A percentile compares a stretch with the other conserved stretches of the same genome.
Conservation (phyloP, 1,140 invertebrate species). For the Lasioglossum baleicum region DNA sequence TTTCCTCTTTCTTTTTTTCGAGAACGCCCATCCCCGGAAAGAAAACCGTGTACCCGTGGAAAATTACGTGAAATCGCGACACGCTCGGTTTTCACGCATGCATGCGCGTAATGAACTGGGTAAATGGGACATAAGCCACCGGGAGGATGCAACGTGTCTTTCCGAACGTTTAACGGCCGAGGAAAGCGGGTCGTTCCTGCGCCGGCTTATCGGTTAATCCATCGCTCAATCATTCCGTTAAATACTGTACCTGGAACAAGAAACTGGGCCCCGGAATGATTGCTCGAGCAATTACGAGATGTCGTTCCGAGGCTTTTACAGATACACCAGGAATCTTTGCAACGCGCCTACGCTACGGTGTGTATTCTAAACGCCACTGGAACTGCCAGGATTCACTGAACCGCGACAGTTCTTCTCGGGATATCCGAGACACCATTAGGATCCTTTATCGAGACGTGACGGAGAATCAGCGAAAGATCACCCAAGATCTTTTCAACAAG, state of each 20-base stretch:
- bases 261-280: background rate
- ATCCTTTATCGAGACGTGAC: no score
- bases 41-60: background rate
- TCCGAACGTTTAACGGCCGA: background rate
- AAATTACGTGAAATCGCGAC: constrained; percentile 20
- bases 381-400: no score
- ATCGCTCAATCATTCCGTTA: background rate
- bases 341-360: no score
- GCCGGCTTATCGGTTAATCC: constrained; percentile 16
- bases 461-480: no score
- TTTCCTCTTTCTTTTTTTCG: background rate
- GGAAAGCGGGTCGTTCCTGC: constrained; percentile 34
- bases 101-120: constrained; percentile 30
- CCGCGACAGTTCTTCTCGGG: no score
- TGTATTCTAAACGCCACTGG: no score
- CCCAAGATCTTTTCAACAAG: no score
- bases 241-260: background rate
- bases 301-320: no score
- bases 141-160: background rate
- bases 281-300: no score
- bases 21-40: background rate
- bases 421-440: no score
- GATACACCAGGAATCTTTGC: no score
- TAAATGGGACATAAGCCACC: constrained; percentile 18
- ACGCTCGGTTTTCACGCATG: constrained; percentile 32